phyloP scores from a whole-genome alignment of 2,888 invertebrate genomes.

The Hoplodrina ambigua region DNA sequence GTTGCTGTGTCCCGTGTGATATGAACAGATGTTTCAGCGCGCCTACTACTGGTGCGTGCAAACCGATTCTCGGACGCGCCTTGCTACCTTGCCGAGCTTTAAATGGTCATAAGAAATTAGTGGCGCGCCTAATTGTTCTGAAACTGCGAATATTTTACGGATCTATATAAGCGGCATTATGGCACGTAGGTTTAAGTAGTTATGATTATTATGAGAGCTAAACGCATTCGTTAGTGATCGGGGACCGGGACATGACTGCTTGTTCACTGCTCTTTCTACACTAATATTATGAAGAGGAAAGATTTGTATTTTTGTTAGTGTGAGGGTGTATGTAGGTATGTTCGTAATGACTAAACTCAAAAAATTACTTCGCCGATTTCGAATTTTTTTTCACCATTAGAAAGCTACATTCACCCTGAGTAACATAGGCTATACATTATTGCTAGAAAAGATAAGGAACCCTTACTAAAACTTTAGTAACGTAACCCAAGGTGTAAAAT shows the following conservation, averaged over 20 bases:
- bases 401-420: no score
- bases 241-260: conserved; percentile 10
- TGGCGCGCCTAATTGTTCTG: conserved; percentile 22
- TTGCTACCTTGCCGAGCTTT: conserved; percentile 34
- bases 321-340: no score
- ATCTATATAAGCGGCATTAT: background rate
- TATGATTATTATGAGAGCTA: conserved; percentile 2
- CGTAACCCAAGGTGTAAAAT: no score
- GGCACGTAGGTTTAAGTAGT: background rate
- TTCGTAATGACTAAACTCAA: no score
- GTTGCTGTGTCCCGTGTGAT: conserved; percentile 43
- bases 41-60: conserved; percentile 47
- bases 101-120: conserved; percentile 41
- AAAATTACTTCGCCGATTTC: no score
- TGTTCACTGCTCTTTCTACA: conserved; percentile 16
- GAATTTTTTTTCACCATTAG: no score
- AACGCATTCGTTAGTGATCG: conserved; percentile 19
- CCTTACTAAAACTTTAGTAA: no score
- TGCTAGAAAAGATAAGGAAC: no score
- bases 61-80: conserved; percentile 37
- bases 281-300: no score
- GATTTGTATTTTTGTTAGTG: no score
- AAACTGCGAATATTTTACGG: conserved; percentile 8
- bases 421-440: no score
- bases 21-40: conserved; percentile 54